Evolutionary conservation across 2,797 vertebrate genomes (phyloP), one percentile per base, ranked within the genome.

Genomic region (Geotrypetes seraphini): DNA sequence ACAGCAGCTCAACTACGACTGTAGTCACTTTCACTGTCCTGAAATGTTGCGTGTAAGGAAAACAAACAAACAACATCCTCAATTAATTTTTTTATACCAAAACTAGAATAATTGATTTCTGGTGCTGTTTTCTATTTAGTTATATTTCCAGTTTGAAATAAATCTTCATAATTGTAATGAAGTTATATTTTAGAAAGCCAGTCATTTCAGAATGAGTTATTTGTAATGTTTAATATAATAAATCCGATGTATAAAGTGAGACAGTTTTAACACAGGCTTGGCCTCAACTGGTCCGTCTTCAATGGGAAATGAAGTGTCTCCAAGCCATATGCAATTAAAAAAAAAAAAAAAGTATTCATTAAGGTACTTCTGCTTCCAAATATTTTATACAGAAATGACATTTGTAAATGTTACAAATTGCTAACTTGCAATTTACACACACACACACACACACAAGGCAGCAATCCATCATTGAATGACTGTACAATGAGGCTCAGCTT

Each of bases 71-170:
- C 66, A 58, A 54, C 50, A 52, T 43, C 31, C n/a, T n/a, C 42
- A 55, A 59, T 69, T 51, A 61, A 68, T 73, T 59, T 71, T n/a
- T 64, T 71, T 43, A 74, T 70, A 45, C 55, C 62, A 45, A 54
- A 32, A 60, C 41, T 36, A 36, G 49, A 66, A 57, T 55, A 60
- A 64, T 22, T 56, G 66, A 68, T 66, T 48, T 49, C 31, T 44
- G 31, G 39, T 19, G 18, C n/a, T 28, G 37, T 36, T 15, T 2
- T 44, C 22, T 40, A 29, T 43, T 33, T n/a, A n/a, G n/a, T n/a
- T n/a, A n/a, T n/a, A n/a, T 15, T 21, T 22, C 17, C 16, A 7
- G 26, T 9, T 14, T 8, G 26, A 15, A 24, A 11, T 7, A 26
- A 16, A 16, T 7, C 26, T 10, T 23, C 28, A 19, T 14, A 28